A percentile compares a stretch with the other conserved stretches of the same genome.
These are phyloP conservation scores for Ctenicera cuprea DNA, from an alignment of 2,888 invertebrate species.

Conservation along the genomic window DNA sequence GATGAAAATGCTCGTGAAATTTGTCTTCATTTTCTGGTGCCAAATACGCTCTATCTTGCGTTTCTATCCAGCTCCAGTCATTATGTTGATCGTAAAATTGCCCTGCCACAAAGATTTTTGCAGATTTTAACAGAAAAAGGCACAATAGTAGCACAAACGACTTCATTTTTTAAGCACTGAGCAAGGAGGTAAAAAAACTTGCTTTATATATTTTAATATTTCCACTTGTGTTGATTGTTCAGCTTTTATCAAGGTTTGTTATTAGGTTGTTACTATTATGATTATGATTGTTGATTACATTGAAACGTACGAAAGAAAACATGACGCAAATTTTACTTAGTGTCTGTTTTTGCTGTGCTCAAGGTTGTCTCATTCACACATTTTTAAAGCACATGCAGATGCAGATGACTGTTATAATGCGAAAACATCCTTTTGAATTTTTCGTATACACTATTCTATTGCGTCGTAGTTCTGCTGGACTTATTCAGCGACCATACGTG, in stretches of 20 bases:
- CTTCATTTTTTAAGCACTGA: constrained; percentile 12
- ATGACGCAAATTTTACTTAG: too few species aligned
- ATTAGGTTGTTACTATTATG: too few species aligned
- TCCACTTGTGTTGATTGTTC: constrained; percentile 4
- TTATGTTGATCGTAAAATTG: not conserved
- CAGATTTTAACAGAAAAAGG: not conserved
- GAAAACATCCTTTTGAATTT: too few species aligned
- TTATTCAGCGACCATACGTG: too few species aligned
- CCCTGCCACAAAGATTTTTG: not conserved
- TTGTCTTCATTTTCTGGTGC: not conserved
- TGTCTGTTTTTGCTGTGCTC: not conserved
- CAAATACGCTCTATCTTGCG: not conserved
- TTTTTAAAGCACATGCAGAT: too few species aligned
- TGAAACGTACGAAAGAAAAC: not conserved
- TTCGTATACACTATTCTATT: too few species aligned
- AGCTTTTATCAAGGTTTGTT: constrained; percentile 29
- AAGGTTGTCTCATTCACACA: too few species aligned
- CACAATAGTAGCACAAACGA: not conserved
- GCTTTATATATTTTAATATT: constrained; percentile 12
- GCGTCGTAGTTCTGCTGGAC: too few species aligned
- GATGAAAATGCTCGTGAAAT: too few species aligned
- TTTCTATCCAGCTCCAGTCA: not conserved
- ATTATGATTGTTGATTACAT: not conserved
- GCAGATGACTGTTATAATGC: too few species aligned
- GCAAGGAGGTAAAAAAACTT: not conserved